A percentile compares a stretch with the other conserved stretches of the same genome.
These are phyloP conservation scores for Picathartes gymnocephalus DNA, from an alignment of 2,113 vertebrate species.

Conservation along the genomic window DNA sequence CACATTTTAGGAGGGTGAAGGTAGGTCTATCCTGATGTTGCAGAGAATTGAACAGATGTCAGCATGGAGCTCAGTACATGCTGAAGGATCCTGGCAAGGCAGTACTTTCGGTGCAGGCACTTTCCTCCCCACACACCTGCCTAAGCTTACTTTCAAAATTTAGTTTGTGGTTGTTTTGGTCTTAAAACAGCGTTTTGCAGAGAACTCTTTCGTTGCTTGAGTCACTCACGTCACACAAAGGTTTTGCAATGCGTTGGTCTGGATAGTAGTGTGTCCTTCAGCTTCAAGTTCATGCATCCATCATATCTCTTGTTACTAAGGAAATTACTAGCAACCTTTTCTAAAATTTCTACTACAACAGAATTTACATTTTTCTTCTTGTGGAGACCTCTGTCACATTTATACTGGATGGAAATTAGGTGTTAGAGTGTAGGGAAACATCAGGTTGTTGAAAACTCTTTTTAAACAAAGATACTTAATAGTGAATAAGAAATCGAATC, in stretches of 20 bases:
- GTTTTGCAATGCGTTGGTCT: not conserved
- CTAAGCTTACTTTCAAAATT: not conserved
- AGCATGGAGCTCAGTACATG: not conserved
- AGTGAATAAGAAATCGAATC: not conserved
- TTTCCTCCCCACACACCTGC: not conserved
- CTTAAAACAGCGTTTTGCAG: not conserved
- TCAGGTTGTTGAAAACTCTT: not conserved
- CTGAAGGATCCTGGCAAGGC: not conserved
- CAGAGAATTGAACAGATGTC: not conserved
- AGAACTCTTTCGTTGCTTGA: not conserved
- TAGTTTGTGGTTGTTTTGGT: not conserved
- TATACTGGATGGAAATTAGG: not conserved
- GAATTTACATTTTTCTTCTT: not conserved
- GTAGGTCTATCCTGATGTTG: not conserved
- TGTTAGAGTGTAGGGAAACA: not conserved
- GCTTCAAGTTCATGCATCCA: not conserved
- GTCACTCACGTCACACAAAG: rapidly evolving
- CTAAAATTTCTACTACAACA: not conserved
- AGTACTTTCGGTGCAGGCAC: not conserved
- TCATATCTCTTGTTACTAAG: not conserved
- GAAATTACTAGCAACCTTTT: not conserved
- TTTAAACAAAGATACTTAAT: not conserved
- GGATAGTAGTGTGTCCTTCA: not conserved
- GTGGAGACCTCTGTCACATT: rapidly evolving
- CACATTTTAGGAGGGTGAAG: not conserved